A percentile compares a stretch with the other conserved stretches of the same genome.
Evolutionary conservation across 2,888 invertebrate genomes (phyloP).

Genomic region (Pyrocoelia pectoralis): DNA sequence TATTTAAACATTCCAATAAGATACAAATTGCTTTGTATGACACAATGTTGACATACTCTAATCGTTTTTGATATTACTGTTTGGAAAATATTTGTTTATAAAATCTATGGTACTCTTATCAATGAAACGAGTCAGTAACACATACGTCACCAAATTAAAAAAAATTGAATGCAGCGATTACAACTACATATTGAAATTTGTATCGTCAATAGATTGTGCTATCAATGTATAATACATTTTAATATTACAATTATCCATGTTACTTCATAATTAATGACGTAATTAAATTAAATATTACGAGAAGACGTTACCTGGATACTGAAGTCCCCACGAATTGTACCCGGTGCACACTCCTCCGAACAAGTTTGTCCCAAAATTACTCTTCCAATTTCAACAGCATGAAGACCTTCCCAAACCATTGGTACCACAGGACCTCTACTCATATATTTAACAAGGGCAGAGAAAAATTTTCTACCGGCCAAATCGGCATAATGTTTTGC

Average conservation of each 20-base stretch:
- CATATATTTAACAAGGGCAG: constrained; percentile 72
- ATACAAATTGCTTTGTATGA: too few species aligned
- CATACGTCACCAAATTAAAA: too few species aligned
- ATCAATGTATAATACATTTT: too few species aligned
- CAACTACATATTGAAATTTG: too few species aligned
- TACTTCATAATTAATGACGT: too few species aligned
- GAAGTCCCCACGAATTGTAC: constrained; percentile 97
- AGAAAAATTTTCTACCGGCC: constrained; percentile 90
- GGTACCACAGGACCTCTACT: constrained; percentile 93
- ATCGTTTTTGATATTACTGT: background rate
- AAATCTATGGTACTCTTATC: too few species aligned
- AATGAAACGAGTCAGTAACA: too few species aligned
- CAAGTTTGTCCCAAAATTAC: constrained; percentile 97
- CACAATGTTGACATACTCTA: background rate
- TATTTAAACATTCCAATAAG: too few species aligned
- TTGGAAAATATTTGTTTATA: constrained; percentile 3
- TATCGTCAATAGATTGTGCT: too few species aligned
- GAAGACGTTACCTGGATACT: constrained; percentile 86
- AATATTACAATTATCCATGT: too few species aligned
- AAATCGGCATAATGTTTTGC: constrained; percentile 96
- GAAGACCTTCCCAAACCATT: constrained; percentile 97
- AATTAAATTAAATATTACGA: too few species aligned
- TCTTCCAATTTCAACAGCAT: constrained; percentile 94
- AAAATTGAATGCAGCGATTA: too few species aligned
- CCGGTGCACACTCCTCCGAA: constrained; percentile 93